Evolutionary conservation across 23 tunicate species (phyloP), one percentile per base, ranked within the genome.

Genomic region (Clavelina lepadiformis): DNA sequence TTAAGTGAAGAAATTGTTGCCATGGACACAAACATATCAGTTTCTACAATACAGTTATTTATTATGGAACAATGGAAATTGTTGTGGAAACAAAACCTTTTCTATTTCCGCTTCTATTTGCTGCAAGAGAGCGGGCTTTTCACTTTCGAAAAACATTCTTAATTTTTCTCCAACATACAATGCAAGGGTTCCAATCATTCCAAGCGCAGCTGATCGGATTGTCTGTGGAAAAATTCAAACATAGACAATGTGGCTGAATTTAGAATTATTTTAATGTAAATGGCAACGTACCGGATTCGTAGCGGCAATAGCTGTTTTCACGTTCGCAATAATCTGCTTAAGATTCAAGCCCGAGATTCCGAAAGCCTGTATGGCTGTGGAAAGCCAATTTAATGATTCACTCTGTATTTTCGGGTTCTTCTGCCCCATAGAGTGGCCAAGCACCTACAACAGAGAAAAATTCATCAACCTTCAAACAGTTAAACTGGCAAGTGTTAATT

Each of bases 391-490:
- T 4, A 89, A 22, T 2, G 89, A 63, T 70, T 81, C 97, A 44
- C 76, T 69, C 54, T 89, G 97, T 47, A 81, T 89, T 68, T 89
- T 89, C 33, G 97, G 97, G 33, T 78, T 89, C 56, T 81, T 81
- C 55, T 89, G 97, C n/a, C 69, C 30, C 83, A 89, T 80, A 1
- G 80, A 61, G 49, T 61, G 35, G 3, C 68, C 80, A 2, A 81
- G 37, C 15, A 89, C 58, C 89, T 82, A 22, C 3, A 25, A 56
- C 3, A 33, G 51, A 33, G 33, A 61, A 11, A 5, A 60, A 41
- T 15, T 41, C 15, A 11, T 11, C 49, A 41, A 15, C 49, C 11
- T n/a, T n/a, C 13, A 15, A 41, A 41, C 49, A 41, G 15, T 15
- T 41, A 15, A 8, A 15, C 49, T 41, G 13, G 11, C 15, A 15